phyloP scores from a whole-genome alignment of 1,140 invertebrate species.

The Drosophila micromelanica region DNA sequence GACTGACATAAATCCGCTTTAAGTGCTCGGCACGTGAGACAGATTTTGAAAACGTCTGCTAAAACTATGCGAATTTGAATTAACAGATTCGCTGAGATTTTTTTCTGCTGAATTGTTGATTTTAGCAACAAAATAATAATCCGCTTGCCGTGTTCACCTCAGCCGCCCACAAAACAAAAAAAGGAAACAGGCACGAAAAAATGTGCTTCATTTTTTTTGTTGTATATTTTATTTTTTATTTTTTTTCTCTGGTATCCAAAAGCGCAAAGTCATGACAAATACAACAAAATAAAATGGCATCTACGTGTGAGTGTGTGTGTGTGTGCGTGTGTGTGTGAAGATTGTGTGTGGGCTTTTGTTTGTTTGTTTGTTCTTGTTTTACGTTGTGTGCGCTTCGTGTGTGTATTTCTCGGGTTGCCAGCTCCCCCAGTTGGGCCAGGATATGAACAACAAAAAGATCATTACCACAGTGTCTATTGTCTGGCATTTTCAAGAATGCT shows the following conservation, averaged over 20 bases:
- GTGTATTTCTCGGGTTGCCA: conserved; percentile 30
- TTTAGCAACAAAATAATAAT: conserved; percentile 62
- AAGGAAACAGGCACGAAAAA: conserved; percentile 20
- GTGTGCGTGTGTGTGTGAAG: conserved; percentile 22
- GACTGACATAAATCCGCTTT: conserved; percentile 2
- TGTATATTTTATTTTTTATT: conserved; percentile 24
- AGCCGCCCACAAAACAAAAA: conserved; percentile 13
- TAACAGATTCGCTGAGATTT: conserved; percentile 14
- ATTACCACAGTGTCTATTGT: conserved; percentile 74
- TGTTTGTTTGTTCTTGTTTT: conserved; percentile 57
- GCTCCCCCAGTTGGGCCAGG: neutral
- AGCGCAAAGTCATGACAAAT: conserved; percentile 73
- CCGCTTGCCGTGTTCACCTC: conserved; percentile 7
- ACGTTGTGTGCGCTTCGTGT: conserved; percentile 13
- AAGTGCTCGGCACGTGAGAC: conserved; percentile 16
- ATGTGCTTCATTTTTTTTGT: conserved; percentile 36
- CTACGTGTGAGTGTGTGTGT: conserved; percentile 33
- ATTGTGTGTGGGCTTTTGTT: conserved; percentile 43
- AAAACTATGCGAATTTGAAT: conserved; percentile 18
- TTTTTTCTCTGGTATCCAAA: conserved; percentile 39
- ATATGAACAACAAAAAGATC: conserved; percentile 70
- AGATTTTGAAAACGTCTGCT: neutral
- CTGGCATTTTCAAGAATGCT: conserved; percentile 71
- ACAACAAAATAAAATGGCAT: conserved; percentile 28
- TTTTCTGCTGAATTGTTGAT: conserved; percentile 39